Evolutionary conservation across 2,797 vertebrate species (phyloP).

Genomic region (Tarsius wallacei): DNA sequence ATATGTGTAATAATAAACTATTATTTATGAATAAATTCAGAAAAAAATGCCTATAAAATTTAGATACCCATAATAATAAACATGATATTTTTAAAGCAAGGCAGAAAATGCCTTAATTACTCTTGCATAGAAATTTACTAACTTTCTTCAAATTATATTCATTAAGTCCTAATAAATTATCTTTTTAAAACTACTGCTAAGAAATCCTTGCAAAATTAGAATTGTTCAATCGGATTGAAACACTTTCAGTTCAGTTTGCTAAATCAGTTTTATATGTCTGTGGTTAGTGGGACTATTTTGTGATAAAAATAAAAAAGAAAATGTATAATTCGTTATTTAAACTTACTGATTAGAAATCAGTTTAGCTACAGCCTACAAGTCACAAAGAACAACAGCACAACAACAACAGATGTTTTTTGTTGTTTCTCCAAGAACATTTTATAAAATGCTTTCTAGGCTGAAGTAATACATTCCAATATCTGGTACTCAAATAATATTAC

Average conservation of each 20-base stretch:
- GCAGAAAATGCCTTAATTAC: background rate
- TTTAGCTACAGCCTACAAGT: conserved; percentile 8
- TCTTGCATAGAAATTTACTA: background rate
- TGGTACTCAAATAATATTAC: conserved; percentile 40
- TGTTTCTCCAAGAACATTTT: conserved; percentile 39
- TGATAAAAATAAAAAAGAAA: background rate
- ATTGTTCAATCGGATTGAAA: conserved; percentile 18
- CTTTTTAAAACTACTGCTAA: background rate
- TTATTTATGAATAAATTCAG: background rate
- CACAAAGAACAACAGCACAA: background rate
- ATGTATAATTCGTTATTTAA: background rate
- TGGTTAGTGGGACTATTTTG: background rate
- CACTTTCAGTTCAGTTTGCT: too few species aligned
- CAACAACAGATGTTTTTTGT: background rate
- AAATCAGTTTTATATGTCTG: too few species aligned
- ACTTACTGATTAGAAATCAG: background rate
- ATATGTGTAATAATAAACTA: background rate
- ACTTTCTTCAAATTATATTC: background rate
- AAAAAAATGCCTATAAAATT: background rate
- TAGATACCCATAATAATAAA: background rate
- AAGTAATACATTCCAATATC: conserved; percentile 74
- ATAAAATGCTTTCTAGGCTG: background rate
- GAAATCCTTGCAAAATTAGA: background rate
- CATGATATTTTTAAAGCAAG: background rate
- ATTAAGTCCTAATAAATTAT: background rate